A percentile compares a stretch with the other conserved stretches of the same genome.
phyloP scores from a whole-genome alignment of 1,140 invertebrate genomes.

The Hyles euphorbiae region DNA sequence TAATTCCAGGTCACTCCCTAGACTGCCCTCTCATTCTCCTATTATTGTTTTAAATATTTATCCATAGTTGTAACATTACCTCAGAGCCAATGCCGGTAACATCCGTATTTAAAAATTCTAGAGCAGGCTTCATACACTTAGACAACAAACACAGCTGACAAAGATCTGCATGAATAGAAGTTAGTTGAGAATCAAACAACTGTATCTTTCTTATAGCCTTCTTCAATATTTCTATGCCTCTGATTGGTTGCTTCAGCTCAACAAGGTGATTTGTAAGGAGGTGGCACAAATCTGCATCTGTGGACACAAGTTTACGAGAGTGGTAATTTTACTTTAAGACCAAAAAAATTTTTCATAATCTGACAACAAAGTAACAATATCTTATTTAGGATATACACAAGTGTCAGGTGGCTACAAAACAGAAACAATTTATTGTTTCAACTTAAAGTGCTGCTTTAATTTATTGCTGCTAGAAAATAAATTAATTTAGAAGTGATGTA shows the following conservation, averaged over 20 bases:
- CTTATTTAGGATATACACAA: too few relatives aligned
- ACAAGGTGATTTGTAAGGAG: slow-evolving; percentile 86
- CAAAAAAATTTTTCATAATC: too few relatives aligned
- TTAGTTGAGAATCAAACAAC: slow-evolving; percentile 90
- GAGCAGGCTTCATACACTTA: slow-evolving; percentile 94
- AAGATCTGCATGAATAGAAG: slow-evolving; percentile 94
- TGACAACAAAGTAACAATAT: too few relatives aligned
- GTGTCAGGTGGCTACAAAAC: too few relatives aligned
- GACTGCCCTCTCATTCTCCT: too few relatives aligned
- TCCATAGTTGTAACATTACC: slow-evolving; percentile 56
- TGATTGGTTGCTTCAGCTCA: slow-evolving; percentile 84
- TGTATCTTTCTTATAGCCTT: slow-evolving; percentile 94
- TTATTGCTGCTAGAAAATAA: too few relatives aligned
- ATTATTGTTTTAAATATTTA: too few relatives aligned
- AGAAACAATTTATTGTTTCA: too few relatives aligned
- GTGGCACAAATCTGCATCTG: slow-evolving; percentile 94
- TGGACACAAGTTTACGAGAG: slow-evolving; percentile 27
- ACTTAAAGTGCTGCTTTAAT: too few relatives aligned
- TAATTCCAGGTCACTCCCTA: too few relatives aligned
- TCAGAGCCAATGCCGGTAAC: slow-evolving; percentile 93
- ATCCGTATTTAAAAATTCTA: slow-evolving; percentile 93
- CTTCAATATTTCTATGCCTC: slow-evolving; percentile 89
- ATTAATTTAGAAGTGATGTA: too few relatives aligned
- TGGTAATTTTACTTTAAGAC: too few relatives aligned
- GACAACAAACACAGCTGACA: slow-evolving; percentile 93